phyloP scores from a whole-genome alignment of 2,888 invertebrate species.

The Chrysolina americana region DNA sequence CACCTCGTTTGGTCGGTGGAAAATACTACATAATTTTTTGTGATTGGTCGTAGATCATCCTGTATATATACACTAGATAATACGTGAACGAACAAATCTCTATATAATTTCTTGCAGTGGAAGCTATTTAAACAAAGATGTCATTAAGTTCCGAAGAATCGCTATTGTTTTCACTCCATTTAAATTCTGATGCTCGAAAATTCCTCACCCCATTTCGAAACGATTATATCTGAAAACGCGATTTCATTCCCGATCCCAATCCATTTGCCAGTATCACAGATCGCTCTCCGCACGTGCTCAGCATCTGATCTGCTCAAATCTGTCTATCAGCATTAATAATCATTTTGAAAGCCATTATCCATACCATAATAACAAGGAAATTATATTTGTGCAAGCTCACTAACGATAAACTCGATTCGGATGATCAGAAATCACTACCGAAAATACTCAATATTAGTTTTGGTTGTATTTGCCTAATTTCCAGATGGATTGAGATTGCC shows the following conservation, averaged over 20 bases:
- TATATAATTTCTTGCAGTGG: no score
- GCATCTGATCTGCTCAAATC: slow-evolving; percentile 9
- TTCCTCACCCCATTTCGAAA: neutral
- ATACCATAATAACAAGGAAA: slow-evolving; percentile 21
- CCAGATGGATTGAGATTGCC: no score
- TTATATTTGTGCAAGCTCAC: slow-evolving; percentile 2
- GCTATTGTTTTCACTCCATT: neutral
- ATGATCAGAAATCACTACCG: neutral
- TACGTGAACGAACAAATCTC: no score
- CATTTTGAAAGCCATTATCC: neutral
- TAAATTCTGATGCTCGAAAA: neutral
- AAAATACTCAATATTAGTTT: neutral
- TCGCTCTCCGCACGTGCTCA: slow-evolving; percentile 9
- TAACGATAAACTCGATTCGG: neutral
- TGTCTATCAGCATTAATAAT: slow-evolving; percentile 21
- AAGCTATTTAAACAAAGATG: neutral
- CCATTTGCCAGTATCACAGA: slow-evolving; percentile 1
- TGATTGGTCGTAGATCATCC: no score
- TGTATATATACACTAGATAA: no score
- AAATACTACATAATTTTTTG: no score
- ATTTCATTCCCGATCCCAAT: neutral
- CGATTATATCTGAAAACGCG: neutral
- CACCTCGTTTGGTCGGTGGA: no score
- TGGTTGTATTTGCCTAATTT: no score
- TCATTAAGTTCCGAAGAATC: neutral